Base-by-base conservation (phyloP, 2,797 vertebrate genomes). In the Luscinia megarhynchos region DNA sequence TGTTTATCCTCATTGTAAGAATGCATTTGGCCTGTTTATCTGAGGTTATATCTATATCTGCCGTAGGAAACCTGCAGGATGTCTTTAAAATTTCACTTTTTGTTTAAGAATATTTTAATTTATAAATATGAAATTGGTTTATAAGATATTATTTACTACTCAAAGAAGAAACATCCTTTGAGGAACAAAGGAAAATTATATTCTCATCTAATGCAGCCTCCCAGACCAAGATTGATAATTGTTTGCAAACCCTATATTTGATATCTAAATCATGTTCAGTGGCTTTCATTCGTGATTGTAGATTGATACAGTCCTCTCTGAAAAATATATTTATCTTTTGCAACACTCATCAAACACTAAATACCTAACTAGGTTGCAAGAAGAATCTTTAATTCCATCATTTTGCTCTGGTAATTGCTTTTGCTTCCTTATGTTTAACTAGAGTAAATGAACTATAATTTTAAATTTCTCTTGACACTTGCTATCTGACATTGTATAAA, bases 391-490 rank as follows among this genome's bases (percentile, higher is more conserved):
- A 98, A 97, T 97, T 97, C 91, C 90, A 97, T 97, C 97, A 96
- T 97, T 97, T 98, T 96, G 75, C 92, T 96, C 92, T 95, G 95
- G 97, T 98, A 98, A 98, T 98, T 98, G 97, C 97, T 98, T 98
- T 98, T 97, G 90, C 93, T 97, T 97, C 97, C 96, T 97, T 96
- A 96, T 98, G 97, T 98, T 98, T 98, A 98, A 98, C 97, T 83
- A 98, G 95, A 97, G 97, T 91, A 97, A 97, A 97, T 97, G 97
- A 97, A 95, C 94, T 97, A 98, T 98, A 98, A 97, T 98, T 98
- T 98, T 97, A 97, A 97, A 97, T 97, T 97, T 97, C 95, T 97
- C 97, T 97, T 98, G 98, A 98, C 97, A 97, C 78, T 95, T 86
- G 38, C 92, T 98, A 97, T 98, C 97, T 96, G 96, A 97, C 97